Conservation (phyloP, 2,888 invertebrate species). For the Acheta domesticus region DNA sequence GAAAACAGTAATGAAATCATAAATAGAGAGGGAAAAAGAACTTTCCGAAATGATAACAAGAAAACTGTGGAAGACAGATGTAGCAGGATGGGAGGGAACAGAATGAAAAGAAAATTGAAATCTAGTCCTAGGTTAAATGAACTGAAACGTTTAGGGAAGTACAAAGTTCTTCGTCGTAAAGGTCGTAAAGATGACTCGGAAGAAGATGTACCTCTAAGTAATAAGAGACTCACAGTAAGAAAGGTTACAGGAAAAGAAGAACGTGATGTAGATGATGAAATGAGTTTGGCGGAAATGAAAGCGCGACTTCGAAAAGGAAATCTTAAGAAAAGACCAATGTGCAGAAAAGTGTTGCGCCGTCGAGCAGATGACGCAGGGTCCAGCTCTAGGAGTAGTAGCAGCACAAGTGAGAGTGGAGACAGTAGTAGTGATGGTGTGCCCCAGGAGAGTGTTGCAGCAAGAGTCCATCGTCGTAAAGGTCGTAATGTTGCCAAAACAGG, state of each 20-base stretch:
- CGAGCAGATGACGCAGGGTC: constrained; percentile 25
- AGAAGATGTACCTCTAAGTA: constrained; percentile 34
- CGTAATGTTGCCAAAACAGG: constrained; percentile 39
- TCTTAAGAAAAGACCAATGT: constrained; percentile 47
- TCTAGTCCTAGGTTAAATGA: constrained; percentile 28
- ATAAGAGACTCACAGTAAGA: constrained; percentile 29
- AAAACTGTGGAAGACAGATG: constrained; percentile 35
- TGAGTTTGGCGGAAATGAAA: constrained; percentile 46
- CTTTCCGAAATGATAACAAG: constrained; percentile 36
- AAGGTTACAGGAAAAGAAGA: constrained; percentile 28
- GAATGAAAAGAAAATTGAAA: constrained; percentile 34
- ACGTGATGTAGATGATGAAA: constrained; percentile 42
- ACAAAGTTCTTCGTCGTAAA: background rate
- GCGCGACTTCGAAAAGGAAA: constrained; percentile 46
- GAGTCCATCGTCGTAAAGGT: constrained; percentile 45
- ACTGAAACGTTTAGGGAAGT: constrained; percentile 22
- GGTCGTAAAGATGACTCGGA: constrained; percentile 43
- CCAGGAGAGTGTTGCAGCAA: constrained; percentile 44
- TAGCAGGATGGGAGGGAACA: constrained; percentile 36
- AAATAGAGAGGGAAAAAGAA: constrained; percentile 30
- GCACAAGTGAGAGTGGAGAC: constrained; percentile 42
- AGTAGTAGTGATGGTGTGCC: constrained; percentile 48
- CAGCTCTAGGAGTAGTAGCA: constrained; percentile 23
- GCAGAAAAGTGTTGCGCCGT: constrained; percentile 31
- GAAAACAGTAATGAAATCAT: constrained; percentile 30